Base-by-base conservation (phyloP, 2,797 vertebrate genomes). In the Coregonus sp. region DNA sequence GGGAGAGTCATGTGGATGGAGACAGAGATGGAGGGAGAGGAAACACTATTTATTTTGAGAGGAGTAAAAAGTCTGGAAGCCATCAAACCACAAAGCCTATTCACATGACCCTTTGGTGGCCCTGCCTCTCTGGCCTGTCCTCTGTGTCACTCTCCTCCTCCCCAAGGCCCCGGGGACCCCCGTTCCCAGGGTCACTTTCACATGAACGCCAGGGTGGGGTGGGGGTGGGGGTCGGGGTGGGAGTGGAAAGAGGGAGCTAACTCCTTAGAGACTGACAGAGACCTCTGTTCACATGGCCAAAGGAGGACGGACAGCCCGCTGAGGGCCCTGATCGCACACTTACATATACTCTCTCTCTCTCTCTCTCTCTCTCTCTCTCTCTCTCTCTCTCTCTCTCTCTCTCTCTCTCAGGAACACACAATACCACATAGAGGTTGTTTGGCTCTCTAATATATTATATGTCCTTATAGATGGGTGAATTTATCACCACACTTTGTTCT, bases 1-100 rank as follows among this genome's bases (percentile, higher is more conserved):
- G 75, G 75, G 78, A 80, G 81, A 73, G 70, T 84, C 33, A 65
- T 77, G 66, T 47, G 71, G 54, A 74, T 74, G 51, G 76, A 80
- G 37, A 40, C 73, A 67, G 79, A 72, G 72, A 82, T 74, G 47
- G 76, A 78, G 77, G 81, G 81, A 86, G 76, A 91, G 92, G 92
- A 93, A 93, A 88, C 86, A 78, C 77, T 82, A 90, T 93, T 94
- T 94, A 89, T 93, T 93, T 93, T 90, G 72, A 31, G 80, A 91
- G 83, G 78, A 88, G 88, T 85, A 80, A 84, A 81, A 86, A 81
- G 86, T 91, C 90, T 91, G 82, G 73, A 84, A 90, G 86, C 77
- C 80, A 88, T 80, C 80, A 78, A 76, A 81, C 35, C 80, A 75
- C 77, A 69, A 75, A 86, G 84, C 80, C 86, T 82, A 85, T 94